Evolutionary conservation across 1,140 invertebrate species (phyloP).

Genomic region (Geopemphigus sp.): DNA sequence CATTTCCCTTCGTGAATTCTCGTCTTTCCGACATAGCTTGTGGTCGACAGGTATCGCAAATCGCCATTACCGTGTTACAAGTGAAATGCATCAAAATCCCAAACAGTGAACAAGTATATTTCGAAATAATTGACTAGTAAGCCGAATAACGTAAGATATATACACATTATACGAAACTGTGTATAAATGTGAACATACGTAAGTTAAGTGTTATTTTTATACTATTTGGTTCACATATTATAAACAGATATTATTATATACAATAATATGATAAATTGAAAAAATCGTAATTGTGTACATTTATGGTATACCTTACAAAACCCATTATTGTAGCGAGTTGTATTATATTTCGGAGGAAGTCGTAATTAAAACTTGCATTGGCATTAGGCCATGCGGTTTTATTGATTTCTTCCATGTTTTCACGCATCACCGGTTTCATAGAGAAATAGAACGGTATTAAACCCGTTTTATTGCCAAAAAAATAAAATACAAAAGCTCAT

Average conservation of each 20-base stretch:
- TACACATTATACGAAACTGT: neutral
- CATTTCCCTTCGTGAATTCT: slow-evolving; percentile 4
- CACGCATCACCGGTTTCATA: slow-evolving; percentile 29
- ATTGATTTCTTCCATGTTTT: slow-evolving; percentile 47
- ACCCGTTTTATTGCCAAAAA: slow-evolving; percentile 48
- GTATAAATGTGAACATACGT: neutral
- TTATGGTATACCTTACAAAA: slow-evolving; percentile 17
- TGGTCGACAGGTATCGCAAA: slow-evolving; percentile 15
- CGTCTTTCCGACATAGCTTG: neutral
- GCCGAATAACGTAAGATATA: slow-evolving; percentile 4
- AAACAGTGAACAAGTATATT: neutral
- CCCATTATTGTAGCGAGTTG: slow-evolving; percentile 6
- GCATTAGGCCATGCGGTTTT: slow-evolving; percentile 46
- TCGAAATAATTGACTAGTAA: slow-evolving; percentile 19
- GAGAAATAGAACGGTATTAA: slow-evolving; percentile 39
- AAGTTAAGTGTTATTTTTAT: too few relatives aligned
- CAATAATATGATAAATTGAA: neutral
- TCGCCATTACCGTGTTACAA: slow-evolving; percentile 1
- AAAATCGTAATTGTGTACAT: neutral
- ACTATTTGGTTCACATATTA: neutral
- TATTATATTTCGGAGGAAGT: slow-evolving; percentile 11
- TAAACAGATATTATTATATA: neutral
- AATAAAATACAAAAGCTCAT: slow-evolving; percentile 46
- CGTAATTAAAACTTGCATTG: slow-evolving; percentile 47
- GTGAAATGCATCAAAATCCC: neutral